phyloP scores from a whole-genome alignment of 1,140 invertebrate genomes.

The Eriosoma lanigerum region DNA sequence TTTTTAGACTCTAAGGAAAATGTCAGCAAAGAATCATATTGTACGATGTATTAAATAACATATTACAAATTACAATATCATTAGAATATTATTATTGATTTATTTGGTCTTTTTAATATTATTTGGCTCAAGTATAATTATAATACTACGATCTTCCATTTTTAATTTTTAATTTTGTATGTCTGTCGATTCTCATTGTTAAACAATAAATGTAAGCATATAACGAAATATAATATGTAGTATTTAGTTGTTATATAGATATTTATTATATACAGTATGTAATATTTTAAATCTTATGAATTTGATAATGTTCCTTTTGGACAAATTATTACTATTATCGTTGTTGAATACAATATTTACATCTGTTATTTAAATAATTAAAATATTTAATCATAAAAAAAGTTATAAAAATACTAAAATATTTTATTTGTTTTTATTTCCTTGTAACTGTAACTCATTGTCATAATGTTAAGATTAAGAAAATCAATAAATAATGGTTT shows the following conservation, averaged over 20 bases:
- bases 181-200: conserved; percentile 15
- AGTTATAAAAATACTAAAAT: conserved; percentile 7
- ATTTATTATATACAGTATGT: conserved; percentile 27
- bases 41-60: background rate
- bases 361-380: conserved; percentile 47
- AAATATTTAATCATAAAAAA: conserved; percentile 37
- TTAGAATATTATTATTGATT: conserved; percentile 26
- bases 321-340: conserved; percentile 38
- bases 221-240: background rate
- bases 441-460: background rate
- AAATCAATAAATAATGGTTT: no score
- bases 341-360: conserved; percentile 49
- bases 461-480: no score
- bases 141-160: conserved; percentile 48
- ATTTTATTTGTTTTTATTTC: background rate
- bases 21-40: background rate
- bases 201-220: conserved; percentile 37
- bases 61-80: background rate
- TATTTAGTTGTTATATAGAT: conserved; percentile 40
- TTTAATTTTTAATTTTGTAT: conserved; percentile 49
- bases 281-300: conserved; percentile 42
- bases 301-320: conserved; percentile 4
- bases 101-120: conserved; percentile 40
- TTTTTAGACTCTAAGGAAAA: conserved; percentile 25
- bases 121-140: conserved; percentile 47